Evolutionary conservation across 2,888 invertebrate species (phyloP).

Genomic region (Parthenolecanium corni): DNA sequence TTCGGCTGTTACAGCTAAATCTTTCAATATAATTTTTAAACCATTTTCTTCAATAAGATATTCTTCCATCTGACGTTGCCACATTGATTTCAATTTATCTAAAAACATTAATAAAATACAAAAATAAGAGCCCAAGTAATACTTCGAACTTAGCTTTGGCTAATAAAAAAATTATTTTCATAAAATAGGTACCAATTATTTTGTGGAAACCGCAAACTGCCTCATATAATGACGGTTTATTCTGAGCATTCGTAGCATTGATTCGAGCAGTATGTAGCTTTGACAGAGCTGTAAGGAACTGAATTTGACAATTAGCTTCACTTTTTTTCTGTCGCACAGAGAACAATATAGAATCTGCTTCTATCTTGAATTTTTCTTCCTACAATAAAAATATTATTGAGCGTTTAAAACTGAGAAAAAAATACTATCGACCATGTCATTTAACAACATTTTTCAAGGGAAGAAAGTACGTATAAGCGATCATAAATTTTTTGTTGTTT

Average conservation of each 20-base stretch:
- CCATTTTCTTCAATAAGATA: conserved; percentile 19
- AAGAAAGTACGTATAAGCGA: too few relatives aligned
- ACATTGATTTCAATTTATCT: conserved; percentile 14
- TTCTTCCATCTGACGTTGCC: conserved; percentile 13
- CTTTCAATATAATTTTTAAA: conserved; percentile 16
- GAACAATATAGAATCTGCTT: conserved; percentile 14
- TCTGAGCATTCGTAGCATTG: not conserved
- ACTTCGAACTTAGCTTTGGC: not conserved
- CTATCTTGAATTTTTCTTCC: conserved; percentile 14
- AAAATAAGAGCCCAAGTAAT: not conserved
- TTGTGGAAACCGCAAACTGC: not conserved
- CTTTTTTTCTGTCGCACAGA: conserved; percentile 11
- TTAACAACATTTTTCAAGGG: too few relatives aligned
- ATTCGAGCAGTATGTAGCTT: conserved; percentile 13
- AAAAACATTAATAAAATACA: too few relatives aligned
- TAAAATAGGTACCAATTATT: not conserved
- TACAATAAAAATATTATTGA: not conserved
- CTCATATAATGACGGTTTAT: not conserved
- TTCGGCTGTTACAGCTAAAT: conserved; percentile 4
- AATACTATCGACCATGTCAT: too few relatives aligned
- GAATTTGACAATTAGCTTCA: conserved; percentile 13
- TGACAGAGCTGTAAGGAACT: not conserved
- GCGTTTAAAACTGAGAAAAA: too few relatives aligned
- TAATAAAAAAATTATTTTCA: not conserved
- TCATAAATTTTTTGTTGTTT: too few relatives aligned